Conservation (phyloP, 2,113 vertebrate species). For the Spizaetus ornatus region DNA sequence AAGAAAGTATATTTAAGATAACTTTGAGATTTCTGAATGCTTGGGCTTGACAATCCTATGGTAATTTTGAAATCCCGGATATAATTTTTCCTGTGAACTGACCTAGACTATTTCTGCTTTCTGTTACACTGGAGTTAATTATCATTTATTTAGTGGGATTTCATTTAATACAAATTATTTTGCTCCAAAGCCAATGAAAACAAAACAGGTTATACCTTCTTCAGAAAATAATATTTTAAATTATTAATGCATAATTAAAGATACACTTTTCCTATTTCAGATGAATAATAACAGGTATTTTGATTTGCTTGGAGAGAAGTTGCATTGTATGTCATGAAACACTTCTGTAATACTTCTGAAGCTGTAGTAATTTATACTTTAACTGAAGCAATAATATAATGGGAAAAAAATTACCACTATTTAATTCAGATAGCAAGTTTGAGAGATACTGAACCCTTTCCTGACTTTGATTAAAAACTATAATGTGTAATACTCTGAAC, state of each 20-base stretch:
- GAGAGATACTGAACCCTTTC: background rate
- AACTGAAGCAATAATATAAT: background rate
- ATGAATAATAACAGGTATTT: background rate
- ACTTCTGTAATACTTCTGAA: background rate
- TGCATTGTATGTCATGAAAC: background rate
- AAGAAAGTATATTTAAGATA: background rate
- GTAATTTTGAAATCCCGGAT: background rate
- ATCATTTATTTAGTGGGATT: background rate
- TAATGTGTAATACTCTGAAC: background rate
- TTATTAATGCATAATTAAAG: background rate
- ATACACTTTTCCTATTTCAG: background rate
- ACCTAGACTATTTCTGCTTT: background rate
- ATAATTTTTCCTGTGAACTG: background rate
- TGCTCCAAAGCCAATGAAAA: background rate
- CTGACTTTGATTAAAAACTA: background rate
- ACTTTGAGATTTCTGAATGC: background rate
- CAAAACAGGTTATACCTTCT: background rate
- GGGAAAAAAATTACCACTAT: background rate
- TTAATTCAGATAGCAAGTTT: background rate
- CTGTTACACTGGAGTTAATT: background rate
- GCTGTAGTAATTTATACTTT: background rate
- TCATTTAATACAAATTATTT: background rate
- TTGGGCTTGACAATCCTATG: background rate
- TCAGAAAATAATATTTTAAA: background rate
- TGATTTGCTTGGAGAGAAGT: background rate